Evolutionary conservation across 2,888 invertebrate species (phyloP), one percentile per base, ranked within the genome.

Genomic region (Metalampra italica): DNA sequence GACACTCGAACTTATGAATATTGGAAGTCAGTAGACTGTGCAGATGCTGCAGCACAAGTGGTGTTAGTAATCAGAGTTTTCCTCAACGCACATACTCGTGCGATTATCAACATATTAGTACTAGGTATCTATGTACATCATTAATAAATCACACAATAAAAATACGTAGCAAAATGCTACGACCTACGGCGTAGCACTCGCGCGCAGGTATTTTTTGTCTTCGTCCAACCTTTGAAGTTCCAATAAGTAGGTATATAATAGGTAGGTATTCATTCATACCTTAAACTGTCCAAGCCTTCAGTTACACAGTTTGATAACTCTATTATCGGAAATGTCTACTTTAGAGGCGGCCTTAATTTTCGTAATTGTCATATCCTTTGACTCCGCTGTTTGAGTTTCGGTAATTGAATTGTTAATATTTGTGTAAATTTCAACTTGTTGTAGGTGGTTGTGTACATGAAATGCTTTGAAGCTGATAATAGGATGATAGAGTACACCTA

Each of bases 1-100:
- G 82, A 75, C 82, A 80, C 77, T 73, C 68, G 68, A 72, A 75
- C 69, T 74, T 69, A 68, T 62, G 59, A 71, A 77, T 78, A 78
- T 75, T 65, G 67, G 70, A 70, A 54, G 52, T 34, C 34, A 11
- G 34, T 34, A 34, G 34, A 34, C 9, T 11, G 11, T 34, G 34
- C 34, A 34, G 34, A 34, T 34, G 34, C 34, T 11, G 34, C 11
- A 9, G 7, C 34, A 11, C 34, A 34, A 34, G 34, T 34, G 11
- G 22, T 22, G 22, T 22, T 22, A 22, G 22, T 22, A 22, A 22
- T 22, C 2, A 22, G 2, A 22, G 5, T 5, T 22, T 22, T 3
- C 5, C 22, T 5, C 22, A 3, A 22, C n/a, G n/a, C 22, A 22
- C 22, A 22, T 22, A 22, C 5, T 22, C 22, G 5, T 5, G 5